Base-by-base conservation (phyloP, 2,797 vertebrate genomes). In the Lates japonicus region DNA sequence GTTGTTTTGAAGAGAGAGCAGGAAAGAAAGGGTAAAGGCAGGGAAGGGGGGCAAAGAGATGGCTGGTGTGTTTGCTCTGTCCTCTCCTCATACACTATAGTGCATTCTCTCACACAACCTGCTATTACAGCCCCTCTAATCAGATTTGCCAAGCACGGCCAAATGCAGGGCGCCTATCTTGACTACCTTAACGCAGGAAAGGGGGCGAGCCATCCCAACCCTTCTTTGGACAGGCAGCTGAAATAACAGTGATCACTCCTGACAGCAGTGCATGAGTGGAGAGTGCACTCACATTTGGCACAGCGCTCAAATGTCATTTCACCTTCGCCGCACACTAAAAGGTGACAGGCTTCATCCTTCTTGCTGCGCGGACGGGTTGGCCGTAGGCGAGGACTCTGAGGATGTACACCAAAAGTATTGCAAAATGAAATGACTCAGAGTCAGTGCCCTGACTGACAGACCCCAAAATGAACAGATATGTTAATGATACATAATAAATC, bases 211-310 rank as follows among this genome's bases (percentile, higher is more conserved):
- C 72, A 67, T 78, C 49, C 33, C 64, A 76, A 70, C 64, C 84
- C 49, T 62, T 86, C 78, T 88, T 78, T 85, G 84, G 85, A 89
- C 77, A 39, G 80, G 83, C 78, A 48, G 81, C 87, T 78, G 83
- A 84, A 91, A 92, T 93, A 94, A 93, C 88, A 86, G 87, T 91
- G 91, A 93, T 94, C 88, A 81, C 73, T 90, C 84, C 84, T 89
- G 93, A 93, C 92, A 90, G 93, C 74, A 13, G 81, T 20, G 54
- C 84, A 79, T 74, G 90, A 90, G 87, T 72, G 78, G 77, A 88
- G 81, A 73, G 86, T 55, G 80, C 87, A 81, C 91, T 90, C 88
- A 84, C 90, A 92, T 91, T 92, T 92, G 88, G 90, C 89, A 90
- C 73, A 16, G 69, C 74, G 70, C 90, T 93, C 84, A 88, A 85